phyloP scores from a whole-genome alignment of 1,140 invertebrate genomes.

The Teleopsis dalmanni region DNA sequence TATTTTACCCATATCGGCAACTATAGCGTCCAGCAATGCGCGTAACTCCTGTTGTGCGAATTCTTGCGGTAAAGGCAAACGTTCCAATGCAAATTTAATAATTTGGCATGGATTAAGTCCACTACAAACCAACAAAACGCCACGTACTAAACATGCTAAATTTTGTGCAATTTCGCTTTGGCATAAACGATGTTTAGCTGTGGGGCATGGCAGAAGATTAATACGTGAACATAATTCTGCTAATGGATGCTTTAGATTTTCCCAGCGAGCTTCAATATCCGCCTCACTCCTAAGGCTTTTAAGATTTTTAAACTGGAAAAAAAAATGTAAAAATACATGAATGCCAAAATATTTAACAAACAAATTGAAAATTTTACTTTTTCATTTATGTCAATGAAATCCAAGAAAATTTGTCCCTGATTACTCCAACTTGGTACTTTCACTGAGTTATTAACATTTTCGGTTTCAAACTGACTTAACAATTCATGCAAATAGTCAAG shows the following conservation, averaged over 20 bases:
- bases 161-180: slow-evolving; percentile 40
- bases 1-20: slow-evolving; percentile 21
- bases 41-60: slow-evolving; percentile 35
- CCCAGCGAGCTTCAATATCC: slow-evolving; percentile 52
- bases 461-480: slow-evolving; percentile 43
- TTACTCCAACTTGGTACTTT: slow-evolving; percentile 44
- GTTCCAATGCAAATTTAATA: slow-evolving; percentile 32
- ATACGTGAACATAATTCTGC: slow-evolving; percentile 56
- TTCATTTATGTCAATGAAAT: slow-evolving; percentile 58
- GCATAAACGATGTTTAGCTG: slow-evolving; percentile 55
- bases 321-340: not conserved
- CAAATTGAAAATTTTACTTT: slow-evolving; percentile 21
- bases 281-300: slow-evolving; percentile 33
- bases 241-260: slow-evolving; percentile 56
- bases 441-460: slow-evolving; percentile 20
- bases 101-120: slow-evolving; percentile 29
- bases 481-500: slow-evolving; percentile 55
- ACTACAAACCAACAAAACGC: slow-evolving; percentile 29
- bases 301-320: slow-evolving; percentile 33
- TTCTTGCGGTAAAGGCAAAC: slow-evolving; percentile 41
- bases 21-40: slow-evolving; percentile 28
- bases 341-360: not conserved
- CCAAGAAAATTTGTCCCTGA: slow-evolving; percentile 59
- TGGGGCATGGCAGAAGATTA: slow-evolving; percentile 53
- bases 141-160: slow-evolving; percentile 30